A percentile compares a stretch with the other conserved stretches of the same genome.
Evolutionary conservation across 1,140 invertebrate species (phyloP).

Genomic region (Drosophila tristis): DNA sequence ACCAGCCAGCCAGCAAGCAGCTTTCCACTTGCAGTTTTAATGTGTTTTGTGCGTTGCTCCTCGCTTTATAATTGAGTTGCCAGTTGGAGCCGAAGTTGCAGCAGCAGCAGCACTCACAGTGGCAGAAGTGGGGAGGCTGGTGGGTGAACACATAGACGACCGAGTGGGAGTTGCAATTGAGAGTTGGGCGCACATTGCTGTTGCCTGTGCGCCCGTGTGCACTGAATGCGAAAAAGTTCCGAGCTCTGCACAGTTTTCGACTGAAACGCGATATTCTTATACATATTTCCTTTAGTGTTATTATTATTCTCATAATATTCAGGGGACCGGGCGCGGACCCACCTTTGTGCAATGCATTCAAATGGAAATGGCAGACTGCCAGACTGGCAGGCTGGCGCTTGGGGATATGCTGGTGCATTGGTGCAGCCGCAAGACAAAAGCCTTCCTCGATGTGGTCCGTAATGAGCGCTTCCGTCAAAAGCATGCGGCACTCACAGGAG

Average conservation of each 20-base stretch:
- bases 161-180: slow-evolving; percentile 20
- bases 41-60: slow-evolving; percentile 79
- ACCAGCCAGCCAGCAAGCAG: slow-evolving; percentile 35
- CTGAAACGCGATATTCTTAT: slow-evolving; percentile 69
- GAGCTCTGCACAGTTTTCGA: slow-evolving; percentile 54
- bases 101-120: slow-evolving; percentile 14
- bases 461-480: slow-evolving; percentile 68
- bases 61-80: slow-evolving; percentile 78
- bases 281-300: slow-evolving; percentile 35
- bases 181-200: slow-evolving; percentile 8
- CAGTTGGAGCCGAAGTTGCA: slow-evolving; percentile 50
- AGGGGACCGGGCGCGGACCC: slow-evolving; percentile 21
- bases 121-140: no score
- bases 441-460: slow-evolving; percentile 56
- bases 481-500: slow-evolving; percentile 22
- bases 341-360: slow-evolving; percentile 54
- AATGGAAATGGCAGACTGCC: slow-evolving; percentile 25
- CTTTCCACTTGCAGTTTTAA: slow-evolving; percentile 78
- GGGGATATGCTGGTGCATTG: slow-evolving; percentile 46
- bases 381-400: slow-evolving; percentile 24
- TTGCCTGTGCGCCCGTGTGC: slow-evolving; percentile 72
- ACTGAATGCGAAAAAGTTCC: slow-evolving; percentile 76
- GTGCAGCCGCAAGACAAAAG: slow-evolving; percentile 10
- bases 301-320: slow-evolving; percentile 38
- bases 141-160: neutral